These are phyloP conservation scores for Pseudachorutes palmiensis DNA, from an alignment of 1,140 invertebrate genomes.

Conservation along the genomic window DNA sequence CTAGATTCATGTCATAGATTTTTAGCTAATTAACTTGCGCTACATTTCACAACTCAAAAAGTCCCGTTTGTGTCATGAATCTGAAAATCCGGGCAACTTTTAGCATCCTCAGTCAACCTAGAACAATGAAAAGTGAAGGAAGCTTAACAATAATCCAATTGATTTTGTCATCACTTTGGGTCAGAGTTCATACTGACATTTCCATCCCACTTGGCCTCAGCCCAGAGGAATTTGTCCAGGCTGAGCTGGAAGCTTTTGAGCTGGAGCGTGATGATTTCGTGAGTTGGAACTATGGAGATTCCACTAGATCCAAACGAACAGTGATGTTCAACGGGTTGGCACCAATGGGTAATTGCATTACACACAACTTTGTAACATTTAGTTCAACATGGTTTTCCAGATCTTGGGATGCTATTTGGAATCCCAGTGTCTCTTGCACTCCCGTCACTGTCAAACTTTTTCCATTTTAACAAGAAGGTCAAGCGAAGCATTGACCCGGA, in stretches of 20 bases:
- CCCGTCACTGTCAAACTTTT: constrained; percentile 33
- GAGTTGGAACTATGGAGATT: background rate
- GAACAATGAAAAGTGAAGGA: background rate
- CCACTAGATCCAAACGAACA: constrained; percentile 10
- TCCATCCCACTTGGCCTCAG: background rate
- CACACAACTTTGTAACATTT: no score
- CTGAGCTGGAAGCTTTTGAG: background rate
- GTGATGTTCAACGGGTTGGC: constrained; percentile 32
- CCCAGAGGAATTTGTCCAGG: background rate
- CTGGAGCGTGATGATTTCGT: background rate
- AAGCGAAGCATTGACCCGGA: constrained; percentile 14
- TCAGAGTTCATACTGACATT: background rate
- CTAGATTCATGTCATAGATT: no score
- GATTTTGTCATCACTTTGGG: background rate
- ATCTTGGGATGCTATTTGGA: constrained; percentile 32
- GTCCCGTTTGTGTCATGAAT: no score
- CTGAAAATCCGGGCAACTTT: no score
- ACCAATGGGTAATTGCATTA: no score
- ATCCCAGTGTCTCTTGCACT: constrained; percentile 33
- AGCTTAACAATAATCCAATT: background rate
- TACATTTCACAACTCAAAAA: no score
- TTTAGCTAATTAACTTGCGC: no score
- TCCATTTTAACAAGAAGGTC: constrained; percentile 22
- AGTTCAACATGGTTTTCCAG: no score
- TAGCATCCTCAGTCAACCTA: no score